Evolutionary conservation across 2,797 vertebrate species (phyloP).

Genomic region (Gallinago solitaria): DNA sequence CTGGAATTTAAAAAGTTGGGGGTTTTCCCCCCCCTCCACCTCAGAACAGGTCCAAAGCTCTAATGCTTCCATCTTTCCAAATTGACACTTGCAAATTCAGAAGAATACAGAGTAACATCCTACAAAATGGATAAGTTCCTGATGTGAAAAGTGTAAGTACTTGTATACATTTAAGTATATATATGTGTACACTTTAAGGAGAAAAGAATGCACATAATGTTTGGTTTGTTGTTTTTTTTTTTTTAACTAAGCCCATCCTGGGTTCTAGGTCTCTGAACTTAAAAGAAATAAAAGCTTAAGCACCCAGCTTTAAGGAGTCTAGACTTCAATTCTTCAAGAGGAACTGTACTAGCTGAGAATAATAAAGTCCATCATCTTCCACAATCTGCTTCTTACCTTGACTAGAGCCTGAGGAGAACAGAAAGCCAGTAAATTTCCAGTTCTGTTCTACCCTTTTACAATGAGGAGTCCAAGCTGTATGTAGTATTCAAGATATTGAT

Average conservation of each 20-base stretch:
- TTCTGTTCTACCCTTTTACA: neutral
- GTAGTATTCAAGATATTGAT: neutral
- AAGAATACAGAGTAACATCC: neutral
- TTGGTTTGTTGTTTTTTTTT: neutral
- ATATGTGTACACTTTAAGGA: neutral
- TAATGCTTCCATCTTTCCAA: neutral
- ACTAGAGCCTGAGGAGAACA: neutral
- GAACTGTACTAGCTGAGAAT: neutral
- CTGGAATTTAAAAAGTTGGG: neutral
- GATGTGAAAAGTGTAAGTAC: neutral
- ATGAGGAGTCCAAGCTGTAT: neutral
- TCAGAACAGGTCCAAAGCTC: neutral
- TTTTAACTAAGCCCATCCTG: neutral
- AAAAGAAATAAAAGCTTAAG: neutral
- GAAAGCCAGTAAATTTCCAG: neutral
- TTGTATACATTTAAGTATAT: neutral
- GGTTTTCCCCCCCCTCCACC: fast-evolving
- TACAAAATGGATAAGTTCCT: neutral
- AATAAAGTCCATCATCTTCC: neutral
- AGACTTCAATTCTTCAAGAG: neutral
- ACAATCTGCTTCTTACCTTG: neutral
- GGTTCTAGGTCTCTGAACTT: neutral
- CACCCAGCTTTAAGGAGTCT: neutral
- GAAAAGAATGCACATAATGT: neutral
- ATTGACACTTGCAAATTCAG: neutral